Conservation (phyloP, 2,797 vertebrate genomes). For the Pipistrellus pygmaeus region DNA sequence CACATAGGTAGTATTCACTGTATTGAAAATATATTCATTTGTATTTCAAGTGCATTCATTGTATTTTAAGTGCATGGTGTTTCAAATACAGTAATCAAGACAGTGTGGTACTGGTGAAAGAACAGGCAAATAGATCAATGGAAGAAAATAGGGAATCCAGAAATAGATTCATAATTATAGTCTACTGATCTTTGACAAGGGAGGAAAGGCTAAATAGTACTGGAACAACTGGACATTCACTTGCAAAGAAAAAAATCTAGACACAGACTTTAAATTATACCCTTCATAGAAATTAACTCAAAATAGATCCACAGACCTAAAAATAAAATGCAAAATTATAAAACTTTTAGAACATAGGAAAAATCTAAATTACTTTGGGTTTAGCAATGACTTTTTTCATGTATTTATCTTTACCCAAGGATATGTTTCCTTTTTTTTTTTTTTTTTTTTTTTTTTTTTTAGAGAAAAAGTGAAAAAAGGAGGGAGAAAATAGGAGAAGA, state of each 20-base stretch:
- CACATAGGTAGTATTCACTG: neutral
- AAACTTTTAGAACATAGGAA: neutral
- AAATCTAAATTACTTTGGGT: neutral
- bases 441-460: too few relatives aligned
- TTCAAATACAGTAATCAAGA: conserved; percentile 36
- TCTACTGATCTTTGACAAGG: conserved; percentile 15
- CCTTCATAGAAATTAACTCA: neutral
- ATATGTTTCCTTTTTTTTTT: neutral
- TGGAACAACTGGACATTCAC: neutral
- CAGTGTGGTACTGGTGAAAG: neutral
- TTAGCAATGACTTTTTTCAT: neutral
- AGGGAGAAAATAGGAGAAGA: neutral
- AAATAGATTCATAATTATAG: neutral
- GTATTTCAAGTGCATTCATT: neutral
- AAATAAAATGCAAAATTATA: neutral
- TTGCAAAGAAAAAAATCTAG: conserved; percentile 21
- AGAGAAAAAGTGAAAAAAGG: neutral
- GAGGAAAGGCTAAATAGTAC: neutral
- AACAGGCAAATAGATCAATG: neutral
- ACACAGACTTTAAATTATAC: neutral
- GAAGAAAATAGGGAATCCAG: neutral
- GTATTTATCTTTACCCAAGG: neutral
- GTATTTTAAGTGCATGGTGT: neutral
- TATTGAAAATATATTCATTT: neutral
- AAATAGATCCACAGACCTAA: neutral